Evolutionary conservation across 2,113 vertebrate species (phyloP).

Genomic region (Phrynosoma blainvillii): DNA sequence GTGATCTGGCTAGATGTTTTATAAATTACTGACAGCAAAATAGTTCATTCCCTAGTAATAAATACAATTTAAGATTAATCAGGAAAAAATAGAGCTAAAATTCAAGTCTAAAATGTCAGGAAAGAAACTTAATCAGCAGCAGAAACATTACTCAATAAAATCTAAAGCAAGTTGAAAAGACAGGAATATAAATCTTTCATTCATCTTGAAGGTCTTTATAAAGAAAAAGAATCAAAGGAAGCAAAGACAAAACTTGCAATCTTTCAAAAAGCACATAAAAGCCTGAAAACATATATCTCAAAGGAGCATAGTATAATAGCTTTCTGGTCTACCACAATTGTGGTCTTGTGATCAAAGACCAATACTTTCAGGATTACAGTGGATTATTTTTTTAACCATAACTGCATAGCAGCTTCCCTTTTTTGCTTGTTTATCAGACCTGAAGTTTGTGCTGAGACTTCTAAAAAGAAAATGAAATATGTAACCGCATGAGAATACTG

Average conservation of each 20-base stretch:
- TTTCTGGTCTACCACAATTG: not conserved
- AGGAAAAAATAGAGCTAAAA: constrained; percentile 40
- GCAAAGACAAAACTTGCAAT: not conserved
- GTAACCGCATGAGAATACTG: not conserved
- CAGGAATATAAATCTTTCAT: constrained; percentile 19
- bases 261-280: constrained; percentile 20
- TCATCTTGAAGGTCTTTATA: constrained; percentile 33
- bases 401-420: not conserved
- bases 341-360: not conserved
- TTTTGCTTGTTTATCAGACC: not conserved
- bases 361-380: not conserved
- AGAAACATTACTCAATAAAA: constrained; percentile 21
- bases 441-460: not conserved
- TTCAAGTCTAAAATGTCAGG: constrained; percentile 49
- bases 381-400: constrained; percentile 13
- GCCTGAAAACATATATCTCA: not conserved
- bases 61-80: constrained; percentile 31
- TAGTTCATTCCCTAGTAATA: constrained; percentile 16
- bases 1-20: constrained; percentile 19
- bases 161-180: constrained; percentile 28
- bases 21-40: not conserved
- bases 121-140: constrained; percentile 23
- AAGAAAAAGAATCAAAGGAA: constrained; percentile 30
- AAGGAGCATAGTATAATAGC: not conserved
- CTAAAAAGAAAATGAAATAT: not conserved